Conservation (phyloP, 1,140 invertebrate genomes). For the Pararge aegeria region DNA sequence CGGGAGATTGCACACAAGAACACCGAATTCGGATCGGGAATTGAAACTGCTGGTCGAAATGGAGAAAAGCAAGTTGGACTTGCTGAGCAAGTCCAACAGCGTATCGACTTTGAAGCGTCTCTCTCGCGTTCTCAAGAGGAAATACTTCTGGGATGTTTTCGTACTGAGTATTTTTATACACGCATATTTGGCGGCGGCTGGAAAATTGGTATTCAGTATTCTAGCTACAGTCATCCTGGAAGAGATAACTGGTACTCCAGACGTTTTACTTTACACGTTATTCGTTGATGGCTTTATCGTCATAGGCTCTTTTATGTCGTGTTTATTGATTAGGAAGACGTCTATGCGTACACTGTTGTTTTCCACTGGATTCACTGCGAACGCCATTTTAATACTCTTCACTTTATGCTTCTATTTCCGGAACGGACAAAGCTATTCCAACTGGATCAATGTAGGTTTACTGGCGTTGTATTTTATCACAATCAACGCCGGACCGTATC, state of each 20-base stretch:
- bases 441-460: slow-evolving; percentile 27
- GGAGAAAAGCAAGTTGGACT: slow-evolving; percentile 17
- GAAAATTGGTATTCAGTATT: slow-evolving; percentile 9
- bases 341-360: slow-evolving; percentile 31
- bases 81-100: background rate
- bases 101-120: slow-evolving; percentile 8
- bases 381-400: slow-evolving; percentile 19
- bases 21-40: slow-evolving; percentile 12
- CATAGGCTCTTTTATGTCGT: slow-evolving; percentile 23
- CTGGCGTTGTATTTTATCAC: slow-evolving; percentile 30
- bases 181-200: slow-evolving; percentile 10
- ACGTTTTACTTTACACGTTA: slow-evolving; percentile 31
- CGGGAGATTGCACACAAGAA: slow-evolving; percentile 6
- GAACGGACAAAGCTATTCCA: slow-evolving; percentile 1
- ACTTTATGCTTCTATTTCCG: slow-evolving; percentile 29
- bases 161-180: slow-evolving; percentile 13
- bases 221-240: slow-evolving; percentile 17
- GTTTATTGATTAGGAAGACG: slow-evolving; percentile 20
- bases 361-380: slow-evolving; percentile 21
- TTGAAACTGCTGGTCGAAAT: slow-evolving; percentile 23
- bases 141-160: slow-evolving; percentile 24
- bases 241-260: slow-evolving; percentile 28
- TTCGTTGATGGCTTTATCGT: slow-evolving; percentile 31
- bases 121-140: slow-evolving; percentile 13
- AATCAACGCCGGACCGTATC: slow-evolving; percentile 28